Base-by-base conservation (phyloP, 1,140 invertebrate species). In the Tribolium castaneum region DNA sequence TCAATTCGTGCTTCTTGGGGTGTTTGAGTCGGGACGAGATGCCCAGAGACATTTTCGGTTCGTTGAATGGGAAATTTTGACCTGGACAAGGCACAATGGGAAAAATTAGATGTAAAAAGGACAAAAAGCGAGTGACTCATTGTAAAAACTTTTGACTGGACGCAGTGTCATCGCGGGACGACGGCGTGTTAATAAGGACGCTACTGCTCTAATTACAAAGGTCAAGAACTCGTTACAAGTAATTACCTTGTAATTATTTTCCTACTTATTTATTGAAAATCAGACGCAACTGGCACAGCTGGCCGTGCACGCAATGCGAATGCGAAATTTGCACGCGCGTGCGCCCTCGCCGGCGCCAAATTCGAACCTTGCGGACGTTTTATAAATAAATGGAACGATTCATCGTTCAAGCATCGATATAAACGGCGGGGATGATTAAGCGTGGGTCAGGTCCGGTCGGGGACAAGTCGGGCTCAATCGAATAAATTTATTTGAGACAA, bases 11-110 rank as follows among this genome's bases (percentile, higher is more conserved):
- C 78, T 85, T 85, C 76, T 85, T 86, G 30, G 84, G 82, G 75
- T 85, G 80, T 80, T 85, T 86, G 50, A 87, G 75, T 45, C 85
- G 83, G 22, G 86, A 82, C 45, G 85, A 85, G 59, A 86, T 82
- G 76, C 85, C 83, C 82, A 85, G 80, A 81, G 86, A 86, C 85
- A 86, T 86, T 59, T 81, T 85, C 79, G 78, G 80, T 82, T 79
- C 71, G 19, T 30, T n/a, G 9, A 52, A 16, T 56, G 50, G 56
- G 14, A 45, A 76, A 76, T 70, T 25, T 73, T 78, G 66, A 12
- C 76, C 66, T 78, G 54, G 34, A 66, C 35, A 5, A 39, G 25
- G 1, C 3, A 66, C 59, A 35, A 66, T 66, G 59, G 10, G n/a
- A 66, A 66, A 35, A 4, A 10, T 66, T 66, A 66, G n/a, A 25